phyloP scores from a whole-genome alignment of 1,140 invertebrate genomes.

The Pseudomyrmex gracilis region DNA sequence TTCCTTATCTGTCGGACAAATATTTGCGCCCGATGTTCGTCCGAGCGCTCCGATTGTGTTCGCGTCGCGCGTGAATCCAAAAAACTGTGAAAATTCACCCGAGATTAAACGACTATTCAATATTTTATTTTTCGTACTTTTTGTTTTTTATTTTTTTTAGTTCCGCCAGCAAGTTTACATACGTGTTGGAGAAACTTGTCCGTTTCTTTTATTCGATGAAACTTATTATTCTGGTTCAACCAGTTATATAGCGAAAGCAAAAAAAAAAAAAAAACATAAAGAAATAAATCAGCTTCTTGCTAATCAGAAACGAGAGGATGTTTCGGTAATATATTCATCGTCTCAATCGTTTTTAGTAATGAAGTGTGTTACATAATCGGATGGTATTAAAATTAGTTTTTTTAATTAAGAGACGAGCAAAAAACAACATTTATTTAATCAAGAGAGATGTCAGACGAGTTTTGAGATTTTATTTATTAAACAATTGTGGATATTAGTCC shows the following conservation, averaged over 20 bases:
- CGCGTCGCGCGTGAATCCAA: background rate
- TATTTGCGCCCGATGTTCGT: constrained; percentile 32
- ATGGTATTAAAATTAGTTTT: constrained; percentile 1
- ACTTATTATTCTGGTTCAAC: too few species aligned
- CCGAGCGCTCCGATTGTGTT: constrained; percentile 13
- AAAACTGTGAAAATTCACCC: background rate
- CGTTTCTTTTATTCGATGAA: background rate
- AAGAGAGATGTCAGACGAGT: background rate
- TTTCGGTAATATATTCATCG: background rate
- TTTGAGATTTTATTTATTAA: constrained; percentile 39
- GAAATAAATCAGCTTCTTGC: too few species aligned
- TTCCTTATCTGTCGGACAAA: constrained; percentile 27
- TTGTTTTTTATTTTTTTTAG: too few species aligned
- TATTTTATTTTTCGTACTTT: too few species aligned
- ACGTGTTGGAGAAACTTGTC: too few species aligned
- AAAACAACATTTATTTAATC: constrained; percentile 1
- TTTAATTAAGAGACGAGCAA: background rate
- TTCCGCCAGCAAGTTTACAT: too few species aligned
- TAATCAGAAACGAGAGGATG: background rate
- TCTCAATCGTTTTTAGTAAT: background rate
- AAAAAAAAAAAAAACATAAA: too few species aligned
- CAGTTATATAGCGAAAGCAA: too few species aligned
- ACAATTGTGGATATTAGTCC: background rate
- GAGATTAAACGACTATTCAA: background rate
- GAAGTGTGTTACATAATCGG: background rate